phyloP scores from a whole-genome alignment of 2,113 vertebrate genomes.

The Conger conger region DNA sequence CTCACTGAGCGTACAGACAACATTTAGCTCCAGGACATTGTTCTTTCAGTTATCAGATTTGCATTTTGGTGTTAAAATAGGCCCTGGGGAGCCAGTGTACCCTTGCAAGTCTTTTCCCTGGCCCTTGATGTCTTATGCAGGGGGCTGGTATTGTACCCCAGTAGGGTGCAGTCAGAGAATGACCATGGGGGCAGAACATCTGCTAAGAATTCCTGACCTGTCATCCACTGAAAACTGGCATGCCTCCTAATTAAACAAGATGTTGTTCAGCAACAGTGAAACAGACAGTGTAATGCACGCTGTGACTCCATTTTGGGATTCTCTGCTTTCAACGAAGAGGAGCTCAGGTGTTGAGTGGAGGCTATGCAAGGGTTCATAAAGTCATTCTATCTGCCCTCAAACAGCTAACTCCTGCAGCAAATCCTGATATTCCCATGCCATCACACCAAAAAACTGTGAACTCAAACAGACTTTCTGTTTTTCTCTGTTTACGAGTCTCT shows the following conservation, averaged over 20 bases:
- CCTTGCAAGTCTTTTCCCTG: conserved; percentile 3
- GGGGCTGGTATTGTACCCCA: conserved; percentile 26
- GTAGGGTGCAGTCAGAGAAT: conserved; percentile 1
- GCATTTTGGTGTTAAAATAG: conserved; percentile 30
- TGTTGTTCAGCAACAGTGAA: conserved; percentile 21
- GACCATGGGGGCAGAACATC: background rate
- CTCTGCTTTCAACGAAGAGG: background rate
- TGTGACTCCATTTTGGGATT: background rate
- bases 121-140: conserved; percentile 33
- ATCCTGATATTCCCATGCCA: background rate
- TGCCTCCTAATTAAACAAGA: conserved; percentile 22
- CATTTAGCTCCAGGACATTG: conserved; percentile 11
- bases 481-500: background rate
- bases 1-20: no score
- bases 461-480: background rate
- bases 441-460: background rate
- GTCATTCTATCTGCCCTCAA: background rate
- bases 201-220: conserved; percentile 10
- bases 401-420: background rate
- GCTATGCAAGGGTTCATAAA: background rate
- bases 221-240: conserved; percentile 15
- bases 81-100: conserved; percentile 26
- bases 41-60: conserved; percentile 19
- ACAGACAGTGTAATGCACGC: background rate
- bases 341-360: background rate